Evolutionary conservation across 2,797 vertebrate species (phyloP).

Genomic region (Sus cebifrons): DNA sequence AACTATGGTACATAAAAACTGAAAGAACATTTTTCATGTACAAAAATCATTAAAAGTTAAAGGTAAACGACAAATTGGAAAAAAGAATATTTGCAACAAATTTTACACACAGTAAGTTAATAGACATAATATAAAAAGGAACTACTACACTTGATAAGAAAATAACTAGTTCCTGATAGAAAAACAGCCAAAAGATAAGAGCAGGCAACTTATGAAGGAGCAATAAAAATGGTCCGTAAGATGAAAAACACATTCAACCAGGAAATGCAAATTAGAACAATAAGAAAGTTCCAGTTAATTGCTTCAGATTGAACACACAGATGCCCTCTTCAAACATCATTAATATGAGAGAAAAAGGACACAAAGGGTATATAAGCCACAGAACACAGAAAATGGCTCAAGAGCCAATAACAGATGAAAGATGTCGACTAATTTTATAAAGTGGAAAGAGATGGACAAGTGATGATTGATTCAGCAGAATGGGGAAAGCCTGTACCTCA

Average conservation of each 20-base stretch:
- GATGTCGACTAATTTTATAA: background rate
- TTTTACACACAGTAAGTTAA: constrained; percentile 57
- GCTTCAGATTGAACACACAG: background rate
- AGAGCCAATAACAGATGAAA: constrained; percentile 9
- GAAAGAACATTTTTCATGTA: constrained; percentile 32
- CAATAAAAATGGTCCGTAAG: constrained; percentile 60
- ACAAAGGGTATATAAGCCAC: background rate
- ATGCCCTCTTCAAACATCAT: background rate
- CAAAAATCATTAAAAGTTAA: constrained; percentile 63
- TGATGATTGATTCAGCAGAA: background rate
- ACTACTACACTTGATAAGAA: constrained; percentile 56
- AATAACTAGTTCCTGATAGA: constrained; percentile 65
- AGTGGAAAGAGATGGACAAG: background rate
- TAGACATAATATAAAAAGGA: constrained; percentile 44
- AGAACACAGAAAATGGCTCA: constrained; percentile 10
- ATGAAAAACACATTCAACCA: constrained; percentile 65
- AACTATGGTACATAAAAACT: constrained; percentile 28
- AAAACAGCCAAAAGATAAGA: constrained; percentile 65
- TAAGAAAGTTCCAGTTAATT: constrained; percentile 11
- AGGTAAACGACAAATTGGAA: constrained; percentile 62
- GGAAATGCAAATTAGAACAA: constrained; percentile 66
- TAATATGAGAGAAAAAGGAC: background rate
- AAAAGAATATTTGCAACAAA: constrained; percentile 49
- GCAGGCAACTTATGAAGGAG: constrained; percentile 12
- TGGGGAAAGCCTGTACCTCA: background rate